phyloP scores from a whole-genome alignment of 1,140 invertebrate genomes.

The Magallana gigas region DNA sequence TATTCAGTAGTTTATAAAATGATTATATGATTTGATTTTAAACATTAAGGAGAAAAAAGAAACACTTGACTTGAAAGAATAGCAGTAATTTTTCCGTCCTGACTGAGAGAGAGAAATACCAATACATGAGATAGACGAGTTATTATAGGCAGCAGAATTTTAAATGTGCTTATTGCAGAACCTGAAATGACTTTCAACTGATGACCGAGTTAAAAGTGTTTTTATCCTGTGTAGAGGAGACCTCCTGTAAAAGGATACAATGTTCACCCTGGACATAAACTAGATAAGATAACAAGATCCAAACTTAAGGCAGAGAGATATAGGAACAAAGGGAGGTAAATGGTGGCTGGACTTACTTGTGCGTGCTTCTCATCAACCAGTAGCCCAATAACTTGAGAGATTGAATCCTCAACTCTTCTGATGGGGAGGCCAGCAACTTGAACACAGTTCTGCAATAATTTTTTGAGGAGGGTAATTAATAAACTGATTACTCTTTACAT shows the following conservation, averaged over 20 bases:
- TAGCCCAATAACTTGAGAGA: slow-evolving; percentile 96
- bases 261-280: not conserved
- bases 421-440: slow-evolving; percentile 96
- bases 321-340: not conserved
- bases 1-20: too few relatives aligned
- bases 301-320: not conserved
- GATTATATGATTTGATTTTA: too few relatives aligned
- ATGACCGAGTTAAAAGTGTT: slow-evolving; percentile 27
- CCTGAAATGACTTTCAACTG: slow-evolving; percentile 30
- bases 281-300: not conserved
- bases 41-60: too few relatives aligned
- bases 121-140: too few relatives aligned
- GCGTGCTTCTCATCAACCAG: slow-evolving; percentile 95
- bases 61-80: too few relatives aligned
- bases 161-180: not conserved
- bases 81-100: not conserved
- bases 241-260: slow-evolving; percentile 17
- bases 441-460: slow-evolving; percentile 89
- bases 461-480: slow-evolving; percentile 1
- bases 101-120: too few relatives aligned
- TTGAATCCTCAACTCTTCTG: slow-evolving; percentile 96
- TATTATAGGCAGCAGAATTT: too few relatives aligned
- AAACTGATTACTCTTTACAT: not conserved
- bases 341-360: slow-evolving; percentile 86
- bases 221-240: slow-evolving; percentile 8